Evolutionary conservation across 2,888 invertebrate genomes (phyloP), one percentile per base, ranked within the genome.

Genomic region (Isotomurus palustris): DNA sequence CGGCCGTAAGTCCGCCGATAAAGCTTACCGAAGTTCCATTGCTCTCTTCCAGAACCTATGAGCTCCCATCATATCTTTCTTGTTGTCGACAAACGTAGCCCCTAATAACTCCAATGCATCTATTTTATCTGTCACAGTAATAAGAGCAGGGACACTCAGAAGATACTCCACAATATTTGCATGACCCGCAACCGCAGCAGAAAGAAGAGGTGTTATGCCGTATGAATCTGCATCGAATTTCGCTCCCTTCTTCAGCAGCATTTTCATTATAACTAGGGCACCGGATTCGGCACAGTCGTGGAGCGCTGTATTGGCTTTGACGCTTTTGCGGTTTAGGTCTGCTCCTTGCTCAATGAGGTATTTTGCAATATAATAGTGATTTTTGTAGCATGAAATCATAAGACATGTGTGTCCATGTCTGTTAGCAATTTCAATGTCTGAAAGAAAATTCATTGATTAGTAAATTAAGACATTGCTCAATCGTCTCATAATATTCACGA

Each of bases 351-450:
- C 83, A 10, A 96, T 81, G 54, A 96, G 81, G 78, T 88, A 95
- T 73, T 87, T 87, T 52, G 92, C 93, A 74, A 96, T 94, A 73
- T 84, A 83, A 68, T 86, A 84, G 78, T 96, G 94, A 53, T 93
- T 91, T 76, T 94, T 93, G 78, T 92, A 96, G 77, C 94, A 95
- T 45, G 95, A 91, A 62, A 97, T 97, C 96, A 97, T 97, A 29
- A 97, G 81, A 74, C 95, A 95, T 14, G 96, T 96, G 78, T 97
- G 96, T 1, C 91, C 92, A 75, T 92, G 91, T 63, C 91, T 83
- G 76, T 97, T 97, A 22, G 94, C 91, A 74, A 94, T 87, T 80
- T 96, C 95, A 75, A 96, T 88, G 77, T 96, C 93, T 82, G 25
- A 22, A 54, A 58, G 10, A 48, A 48, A 48, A 48, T 48, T n/a